A percentile compares a stretch with the other conserved stretches of the same genome.
phyloP scores from a whole-genome alignment of 2,888 invertebrate species.

The Cylloceria caligata region DNA sequence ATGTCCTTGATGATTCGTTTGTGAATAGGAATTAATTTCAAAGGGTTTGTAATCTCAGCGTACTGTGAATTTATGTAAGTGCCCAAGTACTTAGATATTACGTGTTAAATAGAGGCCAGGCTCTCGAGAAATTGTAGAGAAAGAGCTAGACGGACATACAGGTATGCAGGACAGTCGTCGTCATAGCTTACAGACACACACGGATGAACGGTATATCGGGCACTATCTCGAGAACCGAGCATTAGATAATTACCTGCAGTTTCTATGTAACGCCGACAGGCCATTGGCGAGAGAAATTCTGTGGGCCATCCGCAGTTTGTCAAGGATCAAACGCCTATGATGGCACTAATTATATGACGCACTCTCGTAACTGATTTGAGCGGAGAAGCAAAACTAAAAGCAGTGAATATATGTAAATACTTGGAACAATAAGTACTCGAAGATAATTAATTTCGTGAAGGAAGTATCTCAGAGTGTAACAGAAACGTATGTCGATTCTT shows the following conservation, averaged over 20 bases:
- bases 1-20: neutral
- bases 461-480: neutral
- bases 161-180: slow-evolving; percentile 23
- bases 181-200: slow-evolving; percentile 44
- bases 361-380: neutral
- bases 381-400: slow-evolving; percentile 1
- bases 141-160: slow-evolving; percentile 4
- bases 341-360: slow-evolving; percentile 31
- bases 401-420: neutral
- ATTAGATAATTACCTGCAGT: slow-evolving; percentile 65
- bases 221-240: slow-evolving; percentile 33
- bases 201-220: slow-evolving; percentile 12
- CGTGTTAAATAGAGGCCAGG: slow-evolving; percentile 28
- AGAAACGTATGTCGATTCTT: neutral
- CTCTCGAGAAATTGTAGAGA: slow-evolving; percentile 26
- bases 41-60: slow-evolving; percentile 10
- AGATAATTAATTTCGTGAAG: neutral
- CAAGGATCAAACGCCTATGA: slow-evolving; percentile 63
- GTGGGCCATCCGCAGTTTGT: slow-evolving; percentile 36
- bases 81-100: neutral
- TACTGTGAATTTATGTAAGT: slow-evolving; percentile 5
- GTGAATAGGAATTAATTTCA: neutral
- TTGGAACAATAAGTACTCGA: neutral
- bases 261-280: slow-evolving; percentile 58
- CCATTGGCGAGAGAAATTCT: slow-evolving; percentile 51